Evolutionary conservation across 2,113 vertebrate species (phyloP).

Genomic region (Actinemys pallida): DNA sequence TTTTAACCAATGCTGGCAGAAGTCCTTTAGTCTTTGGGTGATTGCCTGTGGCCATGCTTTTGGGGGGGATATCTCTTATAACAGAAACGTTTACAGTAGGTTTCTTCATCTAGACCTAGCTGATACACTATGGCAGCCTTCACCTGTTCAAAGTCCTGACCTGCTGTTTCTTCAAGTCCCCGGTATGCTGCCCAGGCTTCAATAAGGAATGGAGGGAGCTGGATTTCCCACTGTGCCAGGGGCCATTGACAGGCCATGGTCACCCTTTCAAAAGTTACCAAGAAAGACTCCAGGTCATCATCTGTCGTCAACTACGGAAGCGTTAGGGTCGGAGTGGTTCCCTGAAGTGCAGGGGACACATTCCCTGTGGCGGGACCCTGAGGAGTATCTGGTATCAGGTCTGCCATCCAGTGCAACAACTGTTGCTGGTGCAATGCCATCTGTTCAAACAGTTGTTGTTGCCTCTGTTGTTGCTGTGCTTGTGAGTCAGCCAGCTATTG

Average conservation of each 20-base stretch:
- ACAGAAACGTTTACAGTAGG: not conserved
- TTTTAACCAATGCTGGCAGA: not conserved
- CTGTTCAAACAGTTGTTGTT: not conserved
- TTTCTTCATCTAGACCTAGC: not conserved
- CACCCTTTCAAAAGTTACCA: not conserved
- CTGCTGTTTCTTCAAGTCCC: not conserved
- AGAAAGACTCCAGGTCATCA: not conserved
- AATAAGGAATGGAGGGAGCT: not conserved
- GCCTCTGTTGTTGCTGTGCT: not conserved
- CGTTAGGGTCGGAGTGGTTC: not conserved
- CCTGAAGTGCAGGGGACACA: not conserved
- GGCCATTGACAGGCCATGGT: not conserved
- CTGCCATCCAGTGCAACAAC: not conserved
- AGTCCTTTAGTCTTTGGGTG: not conserved
- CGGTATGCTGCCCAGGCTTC: not conserved
- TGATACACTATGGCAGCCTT: not conserved
- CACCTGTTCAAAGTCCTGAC: not conserved
- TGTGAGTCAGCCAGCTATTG: not conserved
- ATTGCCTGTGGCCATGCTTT: not conserved
- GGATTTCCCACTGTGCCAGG: not conserved
- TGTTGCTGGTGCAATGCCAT: not conserved
- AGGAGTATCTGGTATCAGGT: not conserved
- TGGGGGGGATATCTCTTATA: not conserved
- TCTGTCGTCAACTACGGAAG: not conserved
- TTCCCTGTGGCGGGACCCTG: not conserved